These are phyloP conservation scores for Hemibagrus wyckioides DNA, from an alignment of 2,113 vertebrate species.

Conservation along the genomic window DNA sequence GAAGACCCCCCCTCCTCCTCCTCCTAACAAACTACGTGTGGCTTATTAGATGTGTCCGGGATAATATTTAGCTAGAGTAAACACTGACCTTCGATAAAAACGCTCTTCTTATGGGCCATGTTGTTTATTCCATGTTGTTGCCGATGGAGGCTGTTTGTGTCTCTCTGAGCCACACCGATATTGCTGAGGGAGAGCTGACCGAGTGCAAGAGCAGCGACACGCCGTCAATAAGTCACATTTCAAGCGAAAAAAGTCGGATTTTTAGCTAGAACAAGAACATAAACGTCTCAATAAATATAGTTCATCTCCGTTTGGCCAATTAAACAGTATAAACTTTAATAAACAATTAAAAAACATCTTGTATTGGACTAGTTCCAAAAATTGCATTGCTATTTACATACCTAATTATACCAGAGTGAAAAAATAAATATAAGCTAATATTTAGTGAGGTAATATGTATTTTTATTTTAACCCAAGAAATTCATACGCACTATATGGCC, in stretches of 20 bases:
- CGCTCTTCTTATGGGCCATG: slow-evolving; percentile 73
- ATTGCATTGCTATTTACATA: background rate
- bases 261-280: background rate
- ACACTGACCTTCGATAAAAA: slow-evolving; percentile 76
- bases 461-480: background rate
- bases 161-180: slow-evolving; percentile 7
- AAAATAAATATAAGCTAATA: background rate
- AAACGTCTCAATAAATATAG: background rate
- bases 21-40: background rate
- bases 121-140: slow-evolving; percentile 60
- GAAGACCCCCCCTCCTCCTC: no score
- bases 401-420: background rate
- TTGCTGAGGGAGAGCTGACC: slow-evolving; percentile 6
- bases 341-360: background rate
- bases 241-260: background rate
- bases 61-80: background rate
- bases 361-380: background rate
- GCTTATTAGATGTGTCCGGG: background rate
- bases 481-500: background rate
- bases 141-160: slow-evolving; percentile 23
- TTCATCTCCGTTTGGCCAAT: no score
- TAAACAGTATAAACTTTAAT: background rate
- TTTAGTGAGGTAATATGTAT: background rate
- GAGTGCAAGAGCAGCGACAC: background rate
- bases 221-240: background rate